A percentile compares a stretch with the other conserved stretches of the same genome.
These are phyloP conservation scores for Hydrozoanthus tunicans DNA, from an alignment of 64 coral and sea anemone genomes.

Conservation along the genomic window DNA sequence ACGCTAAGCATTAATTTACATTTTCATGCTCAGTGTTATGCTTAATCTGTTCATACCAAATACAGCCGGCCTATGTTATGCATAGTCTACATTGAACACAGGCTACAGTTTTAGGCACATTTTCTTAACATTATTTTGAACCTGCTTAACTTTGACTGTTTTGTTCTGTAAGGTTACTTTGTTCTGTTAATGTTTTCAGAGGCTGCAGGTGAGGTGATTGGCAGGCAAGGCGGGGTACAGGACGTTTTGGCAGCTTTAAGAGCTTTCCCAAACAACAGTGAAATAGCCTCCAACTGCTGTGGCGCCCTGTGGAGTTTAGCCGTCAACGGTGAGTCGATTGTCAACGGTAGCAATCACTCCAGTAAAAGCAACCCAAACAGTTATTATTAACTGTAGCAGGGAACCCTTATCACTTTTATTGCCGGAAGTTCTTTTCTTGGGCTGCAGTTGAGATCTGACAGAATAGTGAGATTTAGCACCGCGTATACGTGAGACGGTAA, in stretches of 20 bases:
- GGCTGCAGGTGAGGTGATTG: conserved; percentile 92
- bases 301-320: conserved; percentile 97
- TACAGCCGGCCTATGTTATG: too few species aligned
- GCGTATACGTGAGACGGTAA: too few species aligned
- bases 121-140: neutral
- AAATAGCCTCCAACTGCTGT: conserved; percentile 83
- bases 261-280: conserved; percentile 85
- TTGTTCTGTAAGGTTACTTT: neutral
- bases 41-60: too few species aligned
- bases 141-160: neutral
- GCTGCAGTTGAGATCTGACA: too few species aligned
- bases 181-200: conserved; percentile 56
- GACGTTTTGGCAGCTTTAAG: conserved; percentile 86
- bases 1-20: too few species aligned
- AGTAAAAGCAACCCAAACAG: neutral
- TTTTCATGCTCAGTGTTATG: too few species aligned
- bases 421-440: too few species aligned
- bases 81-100: too few species aligned
- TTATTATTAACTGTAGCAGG: neutral
- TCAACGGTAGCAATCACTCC: neutral
- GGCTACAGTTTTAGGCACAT: too few species aligned
- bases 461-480: too few species aligned
- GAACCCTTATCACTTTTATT: too few species aligned
- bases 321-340: conserved; percentile 68
- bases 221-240: conserved; percentile 87